Base-by-base conservation (phyloP, 2,113 vertebrate genomes). In the Corythornis madagascariensis region DNA sequence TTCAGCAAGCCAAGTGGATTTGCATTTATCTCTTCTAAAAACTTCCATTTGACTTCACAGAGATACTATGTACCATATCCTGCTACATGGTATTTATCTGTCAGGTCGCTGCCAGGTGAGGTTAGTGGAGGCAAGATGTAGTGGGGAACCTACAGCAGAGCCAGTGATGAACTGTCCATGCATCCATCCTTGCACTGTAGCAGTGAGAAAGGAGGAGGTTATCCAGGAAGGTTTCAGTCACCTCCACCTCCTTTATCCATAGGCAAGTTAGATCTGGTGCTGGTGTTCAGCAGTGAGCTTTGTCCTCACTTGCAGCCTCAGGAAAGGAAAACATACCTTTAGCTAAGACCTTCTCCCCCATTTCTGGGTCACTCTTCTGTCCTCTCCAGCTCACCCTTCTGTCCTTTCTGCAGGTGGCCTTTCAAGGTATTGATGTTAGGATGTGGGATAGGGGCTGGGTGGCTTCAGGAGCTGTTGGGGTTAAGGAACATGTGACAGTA, bases 141-240 rank as follows among this genome's bases (percentile, higher is more conserved):
- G 25, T 15, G 7, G 6, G 7, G 11, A 70, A 4, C 2, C 0
- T 47, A 9, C 0, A 1, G 11, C 42, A 71, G 50, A 64, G 26
- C 24, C 67, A 47, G 43, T 5, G 28, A 29, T 35, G 53, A 60
- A 2, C 40, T 65, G 1, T 17, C 52, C 4, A 3, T 78, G 14
- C 26, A 6, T 65, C 57, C n/a, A 13, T 66, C 52, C 64, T 45
- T 76, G 40, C 1, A 3, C 42, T 70, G 45, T 57, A 64, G 22
- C 26, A 40, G 0, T 63, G 55, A 57, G 64, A 72, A 48, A 47
- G 61, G 26, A 87, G 42, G 33, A 43, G 7, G 22, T 83, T 77
- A 16, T 52, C 19, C 29, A 67, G 67, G 22, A 86, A 55, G 20
- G 15, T 10, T 78, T 67, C n/a, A 89, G 11, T n/a, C 69, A 43